phyloP scores from a whole-genome alignment of 2,888 invertebrate species.

The Tipula vernalis region DNA sequence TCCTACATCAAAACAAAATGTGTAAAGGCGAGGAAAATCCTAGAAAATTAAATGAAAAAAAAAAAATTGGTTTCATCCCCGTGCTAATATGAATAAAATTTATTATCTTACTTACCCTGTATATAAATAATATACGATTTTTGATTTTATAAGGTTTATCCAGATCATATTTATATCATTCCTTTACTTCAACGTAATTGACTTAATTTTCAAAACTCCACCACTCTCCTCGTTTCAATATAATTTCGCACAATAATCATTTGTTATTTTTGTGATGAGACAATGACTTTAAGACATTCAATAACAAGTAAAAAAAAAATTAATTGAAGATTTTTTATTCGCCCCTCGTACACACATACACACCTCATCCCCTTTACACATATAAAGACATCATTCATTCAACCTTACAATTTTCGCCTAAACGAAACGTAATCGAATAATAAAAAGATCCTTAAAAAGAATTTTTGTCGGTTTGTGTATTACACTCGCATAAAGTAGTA shows the following conservation, averaged over 20 bases:
- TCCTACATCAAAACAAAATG: neutral
- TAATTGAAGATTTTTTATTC: neutral
- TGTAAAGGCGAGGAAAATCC: neutral
- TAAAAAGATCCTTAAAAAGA: neutral
- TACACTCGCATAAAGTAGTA: neutral
- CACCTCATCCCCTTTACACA: neutral
- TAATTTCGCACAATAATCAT: neutral
- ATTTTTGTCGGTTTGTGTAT: neutral
- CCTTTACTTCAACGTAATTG: neutral
- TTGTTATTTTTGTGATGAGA: slow-evolving; percentile 4
- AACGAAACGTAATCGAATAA: neutral
- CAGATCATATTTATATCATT: neutral
- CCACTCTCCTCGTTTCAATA: neutral
- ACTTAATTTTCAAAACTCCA: neutral
- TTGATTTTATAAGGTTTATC: too few species aligned
- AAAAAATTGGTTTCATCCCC: neutral
- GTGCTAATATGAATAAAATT: slow-evolving; percentile 8
- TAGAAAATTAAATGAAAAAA: neutral
- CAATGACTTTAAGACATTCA: slow-evolving; percentile 4
- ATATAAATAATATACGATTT: neutral
- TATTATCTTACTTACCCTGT: neutral
- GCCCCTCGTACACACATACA: neutral
- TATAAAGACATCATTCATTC: neutral
- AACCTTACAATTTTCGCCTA: neutral
- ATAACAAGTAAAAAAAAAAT: neutral